phyloP scores from a whole-genome alignment of 2,888 invertebrate genomes.

The Pemphredon lugubris region DNA sequence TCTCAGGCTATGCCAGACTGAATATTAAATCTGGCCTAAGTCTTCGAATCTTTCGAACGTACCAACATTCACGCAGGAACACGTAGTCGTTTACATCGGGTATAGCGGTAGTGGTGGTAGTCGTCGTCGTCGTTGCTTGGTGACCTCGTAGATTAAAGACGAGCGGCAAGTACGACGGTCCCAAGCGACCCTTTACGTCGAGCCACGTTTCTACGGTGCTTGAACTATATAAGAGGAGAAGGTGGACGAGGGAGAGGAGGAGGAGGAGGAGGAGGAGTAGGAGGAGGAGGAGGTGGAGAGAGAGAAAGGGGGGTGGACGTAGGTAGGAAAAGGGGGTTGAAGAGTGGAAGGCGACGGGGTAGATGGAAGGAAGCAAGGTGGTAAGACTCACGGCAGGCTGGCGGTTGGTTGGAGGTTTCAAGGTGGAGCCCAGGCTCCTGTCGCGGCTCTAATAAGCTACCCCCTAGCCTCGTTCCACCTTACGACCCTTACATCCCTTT shows the following conservation, averaged over 20 bases:
- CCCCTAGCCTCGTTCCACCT: slow-evolving; percentile 68
- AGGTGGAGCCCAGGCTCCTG: slow-evolving; percentile 70
- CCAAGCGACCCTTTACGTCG: slow-evolving; percentile 62
- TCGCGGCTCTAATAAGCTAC: slow-evolving; percentile 77
- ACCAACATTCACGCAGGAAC: slow-evolving; percentile 1
- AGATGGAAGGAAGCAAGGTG: slow-evolving; percentile 70
- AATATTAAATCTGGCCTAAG: slow-evolving; percentile 41
- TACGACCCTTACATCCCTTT: slow-evolving; percentile 73
- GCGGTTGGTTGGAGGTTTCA: slow-evolving; percentile 75
- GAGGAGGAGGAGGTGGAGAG: slow-evolving; percentile 24
- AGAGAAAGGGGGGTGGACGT: slow-evolving; percentile 29
- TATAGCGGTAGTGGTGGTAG: slow-evolving; percentile 19
- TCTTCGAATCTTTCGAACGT: slow-evolving; percentile 30
- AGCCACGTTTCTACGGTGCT: slow-evolving; percentile 60
- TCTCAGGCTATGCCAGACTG: too few species aligned
- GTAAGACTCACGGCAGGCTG: slow-evolving; percentile 71
- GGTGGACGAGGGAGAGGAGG: slow-evolving; percentile 1
- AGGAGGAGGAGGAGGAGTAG: slow-evolving; percentile 6
- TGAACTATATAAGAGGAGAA: slow-evolving; percentile 51
- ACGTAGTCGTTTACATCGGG: slow-evolving; percentile 40
- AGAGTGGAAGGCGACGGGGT: slow-evolving; percentile 33
- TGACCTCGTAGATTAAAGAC: slow-evolving; percentile 66
- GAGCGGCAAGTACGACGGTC: slow-evolving; percentile 62
- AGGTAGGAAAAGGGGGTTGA: slow-evolving; percentile 14
- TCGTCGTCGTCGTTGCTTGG: slow-evolving; percentile 53